Evolutionary conservation across 2,797 vertebrate species (phyloP).

Genomic region (Pseudomugil tenellus): DNA sequence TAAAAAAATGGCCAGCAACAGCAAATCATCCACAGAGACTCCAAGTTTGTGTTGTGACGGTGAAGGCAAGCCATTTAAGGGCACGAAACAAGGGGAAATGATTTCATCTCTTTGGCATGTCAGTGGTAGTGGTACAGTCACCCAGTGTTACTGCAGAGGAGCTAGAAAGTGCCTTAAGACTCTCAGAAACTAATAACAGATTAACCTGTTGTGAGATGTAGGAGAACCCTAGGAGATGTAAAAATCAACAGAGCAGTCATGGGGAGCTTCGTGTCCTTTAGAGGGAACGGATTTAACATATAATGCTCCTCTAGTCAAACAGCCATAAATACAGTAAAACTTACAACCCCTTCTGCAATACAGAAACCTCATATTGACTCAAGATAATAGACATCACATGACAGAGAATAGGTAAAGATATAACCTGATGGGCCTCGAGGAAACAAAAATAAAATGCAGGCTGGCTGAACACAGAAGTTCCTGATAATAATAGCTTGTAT

Average conservation of each 20-base stretch:
- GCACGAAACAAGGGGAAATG: conserved; percentile 68
- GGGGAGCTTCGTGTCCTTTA: conserved; percentile 6
- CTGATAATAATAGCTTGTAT: conserved; percentile 7
- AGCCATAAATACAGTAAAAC: conserved; percentile 40
- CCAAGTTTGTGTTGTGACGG: background rate
- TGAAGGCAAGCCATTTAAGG: conserved; percentile 40
- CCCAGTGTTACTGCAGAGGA: conserved; percentile 33
- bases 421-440: background rate
- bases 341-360: conserved; percentile 14
- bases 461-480: conserved; percentile 8
- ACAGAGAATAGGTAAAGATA: conserved; percentile 1
- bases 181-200: background rate
- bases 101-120: conserved; percentile 68
- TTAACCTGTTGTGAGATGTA: conserved; percentile 9
- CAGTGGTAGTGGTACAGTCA: conserved; percentile 64
- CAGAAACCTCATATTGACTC: conserved; percentile 16
- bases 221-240: too few species aligned
- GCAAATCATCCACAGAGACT: background rate
- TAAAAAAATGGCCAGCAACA: background rate
- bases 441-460: background rate
- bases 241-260: background rate
- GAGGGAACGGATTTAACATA: background rate
- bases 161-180: background rate
- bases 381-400: conserved; percentile 16
- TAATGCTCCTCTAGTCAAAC: conserved; percentile 25